Percentiles rank a stretch among this genome's conserved stretches.
These are phyloP conservation scores for Gymnothorax javanicus DNA, from an alignment of 2,797 vertebrate species.

Conservation along the genomic window DNA sequence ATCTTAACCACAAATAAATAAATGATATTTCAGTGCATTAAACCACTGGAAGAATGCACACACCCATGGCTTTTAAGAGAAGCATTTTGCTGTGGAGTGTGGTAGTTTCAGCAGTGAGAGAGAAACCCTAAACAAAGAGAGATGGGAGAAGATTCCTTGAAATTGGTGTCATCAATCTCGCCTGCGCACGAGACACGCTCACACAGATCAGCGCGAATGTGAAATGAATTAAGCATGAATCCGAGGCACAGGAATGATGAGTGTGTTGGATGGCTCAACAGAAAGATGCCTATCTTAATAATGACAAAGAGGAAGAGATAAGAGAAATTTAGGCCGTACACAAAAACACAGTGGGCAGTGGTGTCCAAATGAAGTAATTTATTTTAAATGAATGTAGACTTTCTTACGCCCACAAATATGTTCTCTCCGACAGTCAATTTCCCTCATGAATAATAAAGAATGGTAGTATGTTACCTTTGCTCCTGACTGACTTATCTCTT, in stretches of 20 bases:
- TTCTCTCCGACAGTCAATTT: not conserved
- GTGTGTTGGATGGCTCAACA: constrained; percentile 9
- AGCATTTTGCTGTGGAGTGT: constrained; percentile 15
- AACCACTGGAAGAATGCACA: not conserved
- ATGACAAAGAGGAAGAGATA: not conserved
- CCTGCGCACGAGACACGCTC: not conserved
- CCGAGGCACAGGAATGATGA: not conserved
- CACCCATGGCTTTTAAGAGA: not conserved
- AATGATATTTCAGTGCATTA: not conserved
- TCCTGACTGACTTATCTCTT: not conserved
- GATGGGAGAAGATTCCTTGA: constrained; percentile 26
- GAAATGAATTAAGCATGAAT: constrained; percentile 29
- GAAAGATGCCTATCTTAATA: not conserved
- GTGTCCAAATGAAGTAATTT: not conserved
- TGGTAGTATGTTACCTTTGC: not conserved
- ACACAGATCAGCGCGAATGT: constrained; percentile 26
- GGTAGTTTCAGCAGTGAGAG: constrained; percentile 11
- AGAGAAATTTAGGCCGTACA: not conserved
- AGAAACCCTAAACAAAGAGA: constrained; percentile 18
- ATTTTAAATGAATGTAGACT: constrained; percentile 1
- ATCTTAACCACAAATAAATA: constrained; percentile 4
- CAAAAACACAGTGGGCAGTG: not conserved
- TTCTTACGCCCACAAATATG: not conserved
- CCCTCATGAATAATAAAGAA: not conserved
- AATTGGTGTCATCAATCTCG: constrained; percentile 42